These are phyloP conservation scores for Eledona agricola DNA, from an alignment of 2,888 invertebrate species.

Conservation along the genomic window DNA sequence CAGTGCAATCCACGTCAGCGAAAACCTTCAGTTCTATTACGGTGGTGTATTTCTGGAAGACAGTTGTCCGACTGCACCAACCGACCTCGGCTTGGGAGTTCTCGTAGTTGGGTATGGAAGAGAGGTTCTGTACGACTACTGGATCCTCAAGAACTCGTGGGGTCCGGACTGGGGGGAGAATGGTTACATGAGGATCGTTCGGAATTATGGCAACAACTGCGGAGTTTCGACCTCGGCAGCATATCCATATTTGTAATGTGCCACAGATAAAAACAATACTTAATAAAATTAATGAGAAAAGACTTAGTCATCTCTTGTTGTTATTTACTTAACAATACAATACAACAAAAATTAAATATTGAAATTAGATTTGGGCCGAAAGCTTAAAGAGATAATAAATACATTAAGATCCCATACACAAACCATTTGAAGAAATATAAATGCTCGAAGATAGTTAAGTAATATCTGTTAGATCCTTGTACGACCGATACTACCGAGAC, in stretches of 20 bases:
- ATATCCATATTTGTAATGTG: constrained; percentile 69
- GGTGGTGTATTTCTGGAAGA: constrained; percentile 80
- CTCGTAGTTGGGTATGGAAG: constrained; percentile 81
- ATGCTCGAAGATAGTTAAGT: too few species aligned
- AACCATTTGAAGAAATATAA: too few species aligned
- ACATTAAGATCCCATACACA: too few species aligned
- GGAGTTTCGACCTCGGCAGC: constrained; percentile 81
- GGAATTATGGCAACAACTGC: constrained; percentile 71
- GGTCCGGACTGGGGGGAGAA: constrained; percentile 55
- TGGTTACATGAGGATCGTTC: constrained; percentile 46
- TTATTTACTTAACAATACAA: too few species aligned
- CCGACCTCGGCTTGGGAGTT: constrained; percentile 80
- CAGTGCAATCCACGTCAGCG: constrained; percentile 82
- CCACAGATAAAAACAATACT: too few species aligned
- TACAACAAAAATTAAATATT: too few species aligned
- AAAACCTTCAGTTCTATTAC: constrained; percentile 80
- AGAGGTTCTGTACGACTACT: constrained; percentile 67
- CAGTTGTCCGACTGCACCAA: constrained; percentile 68
- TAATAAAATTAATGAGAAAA: too few species aligned
- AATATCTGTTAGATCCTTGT: too few species aligned
- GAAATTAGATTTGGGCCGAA: too few species aligned
- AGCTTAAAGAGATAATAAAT: too few species aligned
- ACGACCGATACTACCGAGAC: too few species aligned
- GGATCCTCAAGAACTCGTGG: constrained; percentile 76
- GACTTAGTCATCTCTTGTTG: too few species aligned